Percentiles rank a stretch among this genome's conserved stretches.
Evolutionary conservation across 1,140 invertebrate species (phyloP).

Genomic region (Anagrus nilaparvatae): DNA sequence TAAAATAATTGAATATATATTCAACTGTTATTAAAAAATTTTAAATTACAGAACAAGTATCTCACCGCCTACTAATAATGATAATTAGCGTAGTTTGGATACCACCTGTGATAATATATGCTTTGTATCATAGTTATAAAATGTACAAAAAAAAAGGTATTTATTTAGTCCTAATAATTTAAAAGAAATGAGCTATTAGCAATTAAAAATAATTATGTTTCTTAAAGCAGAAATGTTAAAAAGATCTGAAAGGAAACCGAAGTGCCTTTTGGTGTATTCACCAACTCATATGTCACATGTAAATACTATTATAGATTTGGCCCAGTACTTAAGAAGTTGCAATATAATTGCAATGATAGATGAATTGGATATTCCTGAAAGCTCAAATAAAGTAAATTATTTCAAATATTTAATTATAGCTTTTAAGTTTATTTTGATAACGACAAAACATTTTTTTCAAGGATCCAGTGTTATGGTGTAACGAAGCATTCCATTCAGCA

Average conservation of each 20-base stretch:
- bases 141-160: slow-evolving; percentile 27
- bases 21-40: slow-evolving; percentile 5
- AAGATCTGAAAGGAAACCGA: slow-evolving; percentile 22
- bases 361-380: slow-evolving; percentile 29
- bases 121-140: slow-evolving; percentile 32
- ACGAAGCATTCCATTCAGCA: slow-evolving; percentile 29
- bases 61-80: slow-evolving; percentile 33
- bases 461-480: slow-evolving; percentile 35
- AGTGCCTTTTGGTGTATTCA: slow-evolving; percentile 34
- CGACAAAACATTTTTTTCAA: slow-evolving; percentile 16
- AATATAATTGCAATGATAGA: slow-evolving; percentile 37
- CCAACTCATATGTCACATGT: slow-evolving; percentile 31
- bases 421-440: not conserved
- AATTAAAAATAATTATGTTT: slow-evolving; percentile 8
- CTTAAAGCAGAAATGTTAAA: slow-evolving; percentile 20
- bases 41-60: slow-evolving; percentile 25
- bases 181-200: not conserved
- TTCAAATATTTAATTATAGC: slow-evolving; percentile 4
- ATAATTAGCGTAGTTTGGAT: slow-evolving; percentile 39
- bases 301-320: slow-evolving; percentile 30
- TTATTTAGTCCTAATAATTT: slow-evolving; percentile 2
- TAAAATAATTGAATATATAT: slow-evolving; percentile 1
- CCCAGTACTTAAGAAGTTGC: slow-evolving; percentile 31
- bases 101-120: slow-evolving; percentile 33
- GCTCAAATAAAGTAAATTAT: slow-evolving; percentile 24